phyloP scores from a whole-genome alignment of 2,113 vertebrate species.

The Toxotes chatareus region DNA sequence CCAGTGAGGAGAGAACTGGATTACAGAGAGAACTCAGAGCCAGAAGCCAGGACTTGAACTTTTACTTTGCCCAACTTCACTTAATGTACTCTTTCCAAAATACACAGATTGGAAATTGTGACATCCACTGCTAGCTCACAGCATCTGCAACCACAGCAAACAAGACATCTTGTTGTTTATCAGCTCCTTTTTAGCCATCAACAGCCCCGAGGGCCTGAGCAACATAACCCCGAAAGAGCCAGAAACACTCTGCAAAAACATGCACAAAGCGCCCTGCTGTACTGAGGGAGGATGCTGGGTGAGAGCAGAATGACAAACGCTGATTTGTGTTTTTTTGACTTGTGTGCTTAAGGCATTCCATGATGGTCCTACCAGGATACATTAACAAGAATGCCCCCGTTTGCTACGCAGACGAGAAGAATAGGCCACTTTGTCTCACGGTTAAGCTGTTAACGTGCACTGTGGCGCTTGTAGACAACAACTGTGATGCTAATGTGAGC shows the following conservation, averaged over 20 bases:
- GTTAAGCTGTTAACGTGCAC: conserved; percentile 68
- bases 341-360: conserved; percentile 68
- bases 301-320: conserved; percentile 52
- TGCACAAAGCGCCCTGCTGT: conserved; percentile 64
- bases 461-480: conserved; percentile 49
- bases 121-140: conserved; percentile 42
- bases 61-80: conserved; percentile 28
- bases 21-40: not conserved
- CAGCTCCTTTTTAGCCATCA: conserved; percentile 36
- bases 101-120: conserved; percentile 39
- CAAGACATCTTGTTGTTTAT: conserved; percentile 68
- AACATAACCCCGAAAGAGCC: conserved; percentile 45
- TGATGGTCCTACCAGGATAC: conserved; percentile 65
- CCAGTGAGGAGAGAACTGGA: not conserved
- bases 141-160: conserved; percentile 56
- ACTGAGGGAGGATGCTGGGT: conserved; percentile 20
- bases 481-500: conserved; percentile 63
- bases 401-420: conserved; percentile 62
- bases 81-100: conserved; percentile 33
- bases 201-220: conserved; percentile 54
- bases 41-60: conserved; percentile 9
- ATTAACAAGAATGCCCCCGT: conserved; percentile 67
- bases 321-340: conserved; percentile 58
- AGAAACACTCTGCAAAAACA: conserved; percentile 33
- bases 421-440: conserved; percentile 71